Conservation (phyloP, 2,113 vertebrate species). For the Eonycteris spelaea region DNA sequence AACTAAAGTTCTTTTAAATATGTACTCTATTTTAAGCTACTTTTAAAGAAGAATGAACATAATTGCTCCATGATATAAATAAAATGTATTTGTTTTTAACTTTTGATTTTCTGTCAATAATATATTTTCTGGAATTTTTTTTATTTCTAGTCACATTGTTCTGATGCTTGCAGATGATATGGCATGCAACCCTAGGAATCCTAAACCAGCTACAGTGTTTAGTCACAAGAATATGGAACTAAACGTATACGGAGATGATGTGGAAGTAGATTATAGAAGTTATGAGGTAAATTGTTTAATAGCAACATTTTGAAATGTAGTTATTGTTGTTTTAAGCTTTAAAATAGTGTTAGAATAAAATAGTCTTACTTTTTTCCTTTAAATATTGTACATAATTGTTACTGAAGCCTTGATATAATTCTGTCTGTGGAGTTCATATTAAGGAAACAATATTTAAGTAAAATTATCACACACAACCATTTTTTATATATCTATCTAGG, state of each 20-base stretch:
- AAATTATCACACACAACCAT: background rate
- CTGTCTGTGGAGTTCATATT: background rate
- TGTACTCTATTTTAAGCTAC: background rate
- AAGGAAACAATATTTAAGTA: background rate
- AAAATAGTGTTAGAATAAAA: background rate
- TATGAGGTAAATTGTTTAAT: conserved; percentile 88
- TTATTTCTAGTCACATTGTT: conserved; percentile 91
- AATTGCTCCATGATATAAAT: background rate
- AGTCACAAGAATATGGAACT: conserved; percentile 99
- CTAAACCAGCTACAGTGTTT: conserved; percentile 97
- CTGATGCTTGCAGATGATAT: conserved; percentile 99
- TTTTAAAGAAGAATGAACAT: background rate
- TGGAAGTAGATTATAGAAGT: conserved; percentile 98
- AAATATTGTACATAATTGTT: background rate
- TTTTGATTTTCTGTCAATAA: conserved; percentile 4
- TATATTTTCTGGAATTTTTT: background rate
- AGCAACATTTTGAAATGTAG: background rate
- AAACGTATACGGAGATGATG: conserved; percentile 98
- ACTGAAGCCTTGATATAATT: background rate
- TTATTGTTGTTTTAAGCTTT: background rate
- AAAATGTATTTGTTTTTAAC: background rate
- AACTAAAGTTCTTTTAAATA: conserved; percentile 1
- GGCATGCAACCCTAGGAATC: conserved; percentile 98
- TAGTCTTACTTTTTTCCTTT: conserved; percentile 15
- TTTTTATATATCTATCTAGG: background rate